Conservation (phyloP, 2,113 vertebrate genomes). For the Pluvianellus socialis region DNA sequence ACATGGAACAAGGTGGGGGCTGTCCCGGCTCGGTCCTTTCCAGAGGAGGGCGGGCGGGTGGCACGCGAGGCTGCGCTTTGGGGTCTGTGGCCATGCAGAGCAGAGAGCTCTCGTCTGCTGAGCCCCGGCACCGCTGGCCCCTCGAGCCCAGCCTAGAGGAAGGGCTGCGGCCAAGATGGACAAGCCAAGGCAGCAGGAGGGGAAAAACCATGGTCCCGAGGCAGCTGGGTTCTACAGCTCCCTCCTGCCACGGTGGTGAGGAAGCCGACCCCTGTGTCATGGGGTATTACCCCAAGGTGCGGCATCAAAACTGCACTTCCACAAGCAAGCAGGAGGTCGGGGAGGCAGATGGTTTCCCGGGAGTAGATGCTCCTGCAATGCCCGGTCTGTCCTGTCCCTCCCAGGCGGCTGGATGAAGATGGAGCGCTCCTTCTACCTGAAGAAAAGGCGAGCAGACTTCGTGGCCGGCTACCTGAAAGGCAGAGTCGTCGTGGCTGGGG, state of each 20-base stretch:
- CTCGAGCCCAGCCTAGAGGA: not conserved
- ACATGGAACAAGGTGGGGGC: conserved; percentile 87
- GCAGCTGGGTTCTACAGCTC: not conserved
- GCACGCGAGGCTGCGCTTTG: not conserved
- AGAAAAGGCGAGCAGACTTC: conserved; percentile 94
- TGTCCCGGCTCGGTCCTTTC: not conserved
- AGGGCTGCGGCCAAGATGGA: not conserved
- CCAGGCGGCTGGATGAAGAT: conserved; percentile 91
- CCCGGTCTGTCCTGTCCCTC: not conserved
- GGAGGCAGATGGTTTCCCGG: not conserved
- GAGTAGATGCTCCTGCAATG: rapidly evolving
- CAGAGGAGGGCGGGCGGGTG: not conserved
- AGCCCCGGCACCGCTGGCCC: not conserved
- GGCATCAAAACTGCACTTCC: not conserved
- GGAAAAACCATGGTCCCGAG: rapidly evolving
- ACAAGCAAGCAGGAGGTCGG: not conserved
- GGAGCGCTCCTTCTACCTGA: conserved; percentile 88
- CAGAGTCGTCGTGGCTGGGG: conserved; percentile 88
- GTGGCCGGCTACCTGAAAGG: conserved; percentile 86
- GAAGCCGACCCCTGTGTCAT: rapidly evolving
- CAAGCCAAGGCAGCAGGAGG: not conserved
- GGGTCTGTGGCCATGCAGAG: not conserved
- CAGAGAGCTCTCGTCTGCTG: not conserved
- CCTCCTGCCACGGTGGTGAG: rapidly evolving
- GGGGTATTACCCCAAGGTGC: not conserved